Base-by-base conservation (phyloP, 2,113 vertebrate genomes). In the Lichenostomus cassidix region DNA sequence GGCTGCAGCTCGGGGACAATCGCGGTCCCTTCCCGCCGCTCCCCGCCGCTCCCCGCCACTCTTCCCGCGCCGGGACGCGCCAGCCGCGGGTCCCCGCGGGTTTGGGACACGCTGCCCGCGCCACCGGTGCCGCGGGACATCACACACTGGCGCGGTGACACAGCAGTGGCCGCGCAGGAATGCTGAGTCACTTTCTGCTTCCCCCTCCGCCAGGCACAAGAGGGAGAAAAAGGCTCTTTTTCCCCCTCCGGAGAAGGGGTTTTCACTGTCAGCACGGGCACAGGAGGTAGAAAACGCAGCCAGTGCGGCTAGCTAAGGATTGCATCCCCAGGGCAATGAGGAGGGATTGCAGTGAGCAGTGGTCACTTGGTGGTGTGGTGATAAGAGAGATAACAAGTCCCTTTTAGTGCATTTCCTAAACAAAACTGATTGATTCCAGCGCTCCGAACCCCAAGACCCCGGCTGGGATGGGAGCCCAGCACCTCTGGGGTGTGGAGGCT, bases 371-470 rank as follows among this genome's bases (percentile, higher is more conserved):
- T 2, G 5, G 22, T 15, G 39, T 5, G 21, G 31, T 13, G 63
- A 49, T 1, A 1, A 53, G 10, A 55, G 37, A 19, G 18, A 21
- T 83, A 28, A 39, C 0, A 1, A 70, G 47, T 10, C 16, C 22
- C 14, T 63, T 76, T 55, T 12, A 15, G 46, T n/a, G 22, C n/a
- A 3, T 37, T 63, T 41, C 24, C 37, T 17, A 2, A 47, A 25
- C 35, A 33, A 71, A 89, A 39, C 6, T 33, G 41, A n/a, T 41
- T 33, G 41, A n/a, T 41, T 29, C 13, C 41, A 33, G 65, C 2
- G 23, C 50, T 42, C 49, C 0, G 0, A 58, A 64, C 27, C 16
- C 24, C 27, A 3, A 41, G 24, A 5, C 2, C 1, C 1, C 3
- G 27, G 60, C 47, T 74, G 16, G 22, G 27, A 27, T 37, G 0